Percentiles rank a stretch among this genome's conserved stretches.
Evolutionary conservation across 2,797 vertebrate species (phyloP).

Genomic region (Pampus argenteus): DNA sequence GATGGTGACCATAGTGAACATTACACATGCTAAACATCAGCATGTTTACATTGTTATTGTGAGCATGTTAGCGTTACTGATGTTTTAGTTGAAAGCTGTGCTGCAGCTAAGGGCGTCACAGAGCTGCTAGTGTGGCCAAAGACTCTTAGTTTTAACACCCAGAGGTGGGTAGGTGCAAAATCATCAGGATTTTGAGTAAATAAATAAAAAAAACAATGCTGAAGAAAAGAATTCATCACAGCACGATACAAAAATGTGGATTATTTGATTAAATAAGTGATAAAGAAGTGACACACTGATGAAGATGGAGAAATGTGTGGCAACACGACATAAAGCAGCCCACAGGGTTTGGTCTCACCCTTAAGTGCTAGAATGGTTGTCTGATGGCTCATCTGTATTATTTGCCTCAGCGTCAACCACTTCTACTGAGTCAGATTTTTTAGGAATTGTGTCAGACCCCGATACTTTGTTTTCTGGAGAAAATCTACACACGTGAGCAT

Average conservation of each 20-base stretch:
- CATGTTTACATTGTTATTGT: neutral
- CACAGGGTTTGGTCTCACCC: slow-evolving; percentile 75
- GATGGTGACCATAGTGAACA: neutral
- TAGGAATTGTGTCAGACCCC: slow-evolving; percentile 73
- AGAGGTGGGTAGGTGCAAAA: neutral
- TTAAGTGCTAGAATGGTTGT: slow-evolving; percentile 78
- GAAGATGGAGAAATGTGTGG: slow-evolving; percentile 53
- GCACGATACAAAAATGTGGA: slow-evolving; percentile 37
- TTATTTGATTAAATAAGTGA: slow-evolving; percentile 20
- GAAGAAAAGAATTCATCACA: neutral
- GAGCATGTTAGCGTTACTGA: too few relatives aligned
- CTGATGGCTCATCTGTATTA: slow-evolving; percentile 78
- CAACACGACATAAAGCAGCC: slow-evolving; percentile 61
- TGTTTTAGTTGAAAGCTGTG: neutral
- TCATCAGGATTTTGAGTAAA: slow-evolving; percentile 4
- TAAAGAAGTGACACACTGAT: slow-evolving; percentile 36
- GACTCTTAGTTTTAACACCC: neutral
- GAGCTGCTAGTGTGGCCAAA: too few relatives aligned
- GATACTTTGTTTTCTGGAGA: slow-evolving; percentile 80
- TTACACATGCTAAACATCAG: neutral
- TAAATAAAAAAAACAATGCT: slow-evolving; percentile 3
- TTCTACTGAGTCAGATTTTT: slow-evolving; percentile 81
- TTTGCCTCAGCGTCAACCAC: slow-evolving; percentile 75
- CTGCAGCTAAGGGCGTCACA: neutral
- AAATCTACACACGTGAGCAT: slow-evolving; percentile 73